Evolutionary conservation across 2,888 invertebrate species (phyloP).

Genomic region (Chelonus formosanus): DNA sequence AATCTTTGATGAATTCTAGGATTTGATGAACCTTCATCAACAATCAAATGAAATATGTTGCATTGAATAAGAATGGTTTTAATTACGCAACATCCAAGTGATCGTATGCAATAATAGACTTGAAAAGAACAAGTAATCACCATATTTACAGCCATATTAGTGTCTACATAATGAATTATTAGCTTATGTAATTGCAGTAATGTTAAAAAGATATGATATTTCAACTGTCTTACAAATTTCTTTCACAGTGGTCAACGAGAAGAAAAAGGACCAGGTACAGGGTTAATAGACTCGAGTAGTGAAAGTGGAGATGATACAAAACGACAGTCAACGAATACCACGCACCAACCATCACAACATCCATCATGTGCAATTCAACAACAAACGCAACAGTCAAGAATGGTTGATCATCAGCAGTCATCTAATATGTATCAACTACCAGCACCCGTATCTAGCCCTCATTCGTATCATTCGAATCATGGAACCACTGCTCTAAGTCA

Average conservation of each 20-base stretch:
- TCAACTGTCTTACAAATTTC: neutral
- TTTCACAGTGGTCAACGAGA: constrained; percentile 58
- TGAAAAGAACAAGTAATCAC: no score
- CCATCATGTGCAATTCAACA: constrained; percentile 46
- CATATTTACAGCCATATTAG: no score
- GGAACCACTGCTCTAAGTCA: constrained; percentile 52
- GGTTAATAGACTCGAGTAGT: constrained; percentile 59
- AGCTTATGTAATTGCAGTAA: no score
- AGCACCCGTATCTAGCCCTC: constrained; percentile 59
- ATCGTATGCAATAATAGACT: no score
- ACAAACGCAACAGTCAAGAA: constrained; percentile 47
- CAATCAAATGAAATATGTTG: no score
- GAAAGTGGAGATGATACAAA: constrained; percentile 62
- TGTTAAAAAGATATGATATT: no score
- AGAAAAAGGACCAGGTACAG: constrained; percentile 57
- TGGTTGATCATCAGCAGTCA: constrained; percentile 55
- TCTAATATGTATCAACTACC: constrained; percentile 61
- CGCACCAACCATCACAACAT: constrained; percentile 44
- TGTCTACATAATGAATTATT: no score
- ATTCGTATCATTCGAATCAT: constrained; percentile 60
- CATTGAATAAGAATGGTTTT: no score
- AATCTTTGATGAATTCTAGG: no score
- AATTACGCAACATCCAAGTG: no score
- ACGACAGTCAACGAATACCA: constrained; percentile 50
- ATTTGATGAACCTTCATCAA: no score